phyloP scores from a whole-genome alignment of 2,888 invertebrate genomes.

The Eilema griseolum region DNA sequence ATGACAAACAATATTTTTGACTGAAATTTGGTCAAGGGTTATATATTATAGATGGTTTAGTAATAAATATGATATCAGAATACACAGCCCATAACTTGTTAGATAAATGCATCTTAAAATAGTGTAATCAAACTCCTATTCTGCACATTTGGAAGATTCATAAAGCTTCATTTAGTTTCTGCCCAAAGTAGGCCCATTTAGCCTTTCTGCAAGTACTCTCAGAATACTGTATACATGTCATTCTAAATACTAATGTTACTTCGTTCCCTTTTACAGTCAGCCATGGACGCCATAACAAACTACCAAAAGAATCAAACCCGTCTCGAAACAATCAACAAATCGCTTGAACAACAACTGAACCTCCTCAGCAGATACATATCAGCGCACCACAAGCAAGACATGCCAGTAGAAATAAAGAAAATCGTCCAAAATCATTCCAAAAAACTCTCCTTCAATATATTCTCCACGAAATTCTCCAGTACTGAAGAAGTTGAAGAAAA shows the following conservation, averaged over 20 bases:
- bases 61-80: no score
- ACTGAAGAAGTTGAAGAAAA: slow-evolving; percentile 79
- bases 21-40: no score
- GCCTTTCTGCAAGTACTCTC: no score
- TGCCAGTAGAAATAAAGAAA: slow-evolving; percentile 91
- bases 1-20: no score
- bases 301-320: slow-evolving; percentile 88
- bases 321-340: slow-evolving; percentile 91
- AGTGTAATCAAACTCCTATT: no score
- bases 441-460: slow-evolving; percentile 76
- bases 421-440: slow-evolving; percentile 89
- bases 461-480: slow-evolving; percentile 72
- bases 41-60: no score
- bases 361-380: slow-evolving; percentile 91
- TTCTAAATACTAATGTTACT: background rate
- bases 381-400: slow-evolving; percentile 89
- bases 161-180: no score
- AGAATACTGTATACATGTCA: background rate
- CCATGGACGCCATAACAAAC: slow-evolving; percentile 89
- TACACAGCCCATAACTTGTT: no score
- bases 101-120: no score
- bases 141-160: no score
- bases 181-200: no score
- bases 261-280: slow-evolving; percentile 79
- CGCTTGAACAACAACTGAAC: slow-evolving; percentile 91